Conservation (phyloP, 2,113 vertebrate genomes). For the Colossoma macropomum region DNA sequence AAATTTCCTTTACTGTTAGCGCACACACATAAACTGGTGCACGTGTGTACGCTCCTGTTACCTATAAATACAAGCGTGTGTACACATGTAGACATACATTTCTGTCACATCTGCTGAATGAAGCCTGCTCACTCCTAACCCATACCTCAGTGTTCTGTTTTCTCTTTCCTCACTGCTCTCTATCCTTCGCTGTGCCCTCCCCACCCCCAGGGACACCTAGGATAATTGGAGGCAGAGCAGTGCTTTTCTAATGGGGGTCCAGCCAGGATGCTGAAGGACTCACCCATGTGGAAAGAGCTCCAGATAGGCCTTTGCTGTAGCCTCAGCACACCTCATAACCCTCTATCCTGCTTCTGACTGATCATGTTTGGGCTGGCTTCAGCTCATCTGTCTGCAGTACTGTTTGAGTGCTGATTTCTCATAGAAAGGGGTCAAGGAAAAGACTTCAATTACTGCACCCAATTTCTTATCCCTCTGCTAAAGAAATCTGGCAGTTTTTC, state of each 20-base stretch:
- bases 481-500: neutral
- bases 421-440: neutral
- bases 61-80: neutral
- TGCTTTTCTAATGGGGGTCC: slow-evolving; percentile 28
- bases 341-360: neutral
- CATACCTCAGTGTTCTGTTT: neutral
- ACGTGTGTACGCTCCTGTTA: neutral
- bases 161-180: neutral
- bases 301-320: slow-evolving; percentile 17
- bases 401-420: neutral
- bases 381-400: slow-evolving; percentile 14
- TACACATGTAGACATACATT: neutral
- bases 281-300: slow-evolving; percentile 39
- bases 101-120: neutral
- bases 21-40: slow-evolving; percentile 10
- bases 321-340: slow-evolving; percentile 3
- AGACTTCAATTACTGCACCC: neutral
- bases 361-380: neutral
- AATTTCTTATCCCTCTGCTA: neutral
- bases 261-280: slow-evolving; percentile 24
- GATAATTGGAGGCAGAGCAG: neutral
- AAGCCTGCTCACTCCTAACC: neutral
- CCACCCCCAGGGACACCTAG: too few species aligned
- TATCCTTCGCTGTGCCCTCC: neutral
- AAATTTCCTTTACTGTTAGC: neutral